Percentiles rank a stretch among this genome's conserved stretches.
These are phyloP conservation scores for Numenius phaeopus DNA, from an alignment of 2,797 vertebrate genomes.

Conservation along the genomic window DNA sequence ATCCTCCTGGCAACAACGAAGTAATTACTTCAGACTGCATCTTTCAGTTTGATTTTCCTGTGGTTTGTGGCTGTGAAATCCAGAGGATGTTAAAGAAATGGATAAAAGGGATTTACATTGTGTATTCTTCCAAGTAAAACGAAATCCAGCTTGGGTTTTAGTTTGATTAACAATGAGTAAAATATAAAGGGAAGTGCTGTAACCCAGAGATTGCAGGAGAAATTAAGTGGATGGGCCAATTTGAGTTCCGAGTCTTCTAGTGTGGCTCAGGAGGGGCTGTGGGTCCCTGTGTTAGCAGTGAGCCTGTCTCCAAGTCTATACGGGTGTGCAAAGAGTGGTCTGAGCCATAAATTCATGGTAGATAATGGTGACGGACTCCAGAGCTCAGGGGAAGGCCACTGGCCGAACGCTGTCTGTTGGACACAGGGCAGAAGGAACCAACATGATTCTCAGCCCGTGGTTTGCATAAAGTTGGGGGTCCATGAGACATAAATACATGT, in stretches of 20 bases:
- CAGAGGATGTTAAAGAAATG: not conserved
- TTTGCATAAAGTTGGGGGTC: not conserved
- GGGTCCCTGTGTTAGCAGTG: not conserved
- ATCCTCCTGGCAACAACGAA: not conserved
- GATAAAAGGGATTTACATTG: not conserved
- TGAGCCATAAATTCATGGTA: not conserved
- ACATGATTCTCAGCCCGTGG: not conserved
- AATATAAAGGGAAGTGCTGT: not conserved
- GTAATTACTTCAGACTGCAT: not conserved
- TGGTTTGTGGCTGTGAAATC: slow-evolving; percentile 9
- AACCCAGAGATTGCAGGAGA: not conserved
- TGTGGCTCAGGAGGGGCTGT: not conserved
- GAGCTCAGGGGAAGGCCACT: not conserved
- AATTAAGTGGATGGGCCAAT: not conserved
- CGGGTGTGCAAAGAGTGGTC: rapidly evolving
- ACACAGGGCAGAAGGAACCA: not conserved
- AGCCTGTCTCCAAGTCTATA: not conserved
- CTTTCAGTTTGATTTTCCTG: slow-evolving; percentile 1
- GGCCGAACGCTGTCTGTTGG: not conserved
- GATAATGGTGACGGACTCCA: not conserved
- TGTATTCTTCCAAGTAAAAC: not conserved
- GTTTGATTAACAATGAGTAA: not conserved
- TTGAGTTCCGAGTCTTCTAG: not conserved
- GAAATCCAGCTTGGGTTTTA: not conserved
- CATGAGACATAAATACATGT: not conserved